Percentiles rank a stretch among this genome's conserved stretches.
phyloP scores from a whole-genome alignment of 2,888 invertebrate species.

The Proisotoma minuta region DNA sequence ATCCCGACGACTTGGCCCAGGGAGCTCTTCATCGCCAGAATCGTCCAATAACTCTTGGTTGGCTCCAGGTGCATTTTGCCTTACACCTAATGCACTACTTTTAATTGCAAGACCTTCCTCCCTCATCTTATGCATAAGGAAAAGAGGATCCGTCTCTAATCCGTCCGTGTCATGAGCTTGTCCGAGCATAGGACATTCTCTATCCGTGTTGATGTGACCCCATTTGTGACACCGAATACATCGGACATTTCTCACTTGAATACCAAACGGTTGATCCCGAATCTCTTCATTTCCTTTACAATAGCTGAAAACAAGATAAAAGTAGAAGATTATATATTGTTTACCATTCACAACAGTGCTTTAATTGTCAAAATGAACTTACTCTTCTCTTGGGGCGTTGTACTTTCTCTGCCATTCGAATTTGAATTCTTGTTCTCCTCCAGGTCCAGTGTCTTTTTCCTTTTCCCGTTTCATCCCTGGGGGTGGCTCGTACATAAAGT shows the following conservation, averaged over 20 bases:
- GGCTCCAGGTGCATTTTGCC: constrained; percentile 51
- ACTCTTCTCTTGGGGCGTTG: constrained; percentile 94
- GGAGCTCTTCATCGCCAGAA: constrained; percentile 27
- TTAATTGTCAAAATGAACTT: constrained; percentile 47
- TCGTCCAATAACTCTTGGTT: constrained; percentile 48
- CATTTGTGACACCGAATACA: constrained; percentile 99
- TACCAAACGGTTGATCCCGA: constrained; percentile 96
- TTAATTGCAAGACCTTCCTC: constrained; percentile 88
- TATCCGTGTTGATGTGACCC: constrained; percentile 96
- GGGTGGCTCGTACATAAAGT: constrained; percentile 99
- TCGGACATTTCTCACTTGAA: constrained; percentile 91
- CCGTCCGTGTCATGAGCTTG: constrained; percentile 63
- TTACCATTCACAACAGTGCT: not conserved
- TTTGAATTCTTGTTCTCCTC: constrained; percentile 83
- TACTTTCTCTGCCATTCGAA: constrained; percentile 99
- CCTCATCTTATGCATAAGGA: constrained; percentile 81
- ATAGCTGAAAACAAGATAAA: constrained; percentile 58
- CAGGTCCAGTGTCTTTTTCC: constrained; percentile 74
- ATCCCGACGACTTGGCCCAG: constrained; percentile 54
- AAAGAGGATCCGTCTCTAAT: constrained; percentile 60
- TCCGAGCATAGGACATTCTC: constrained; percentile 89
- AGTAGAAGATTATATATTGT: constrained; percentile 8
- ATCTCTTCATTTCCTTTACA: constrained; percentile 97
- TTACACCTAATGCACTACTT: constrained; percentile 58
- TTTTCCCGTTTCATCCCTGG: constrained; percentile 91